Evolutionary conservation across 2,113 vertebrate species (phyloP).

Genomic region (Clarias gariepinus): DNA sequence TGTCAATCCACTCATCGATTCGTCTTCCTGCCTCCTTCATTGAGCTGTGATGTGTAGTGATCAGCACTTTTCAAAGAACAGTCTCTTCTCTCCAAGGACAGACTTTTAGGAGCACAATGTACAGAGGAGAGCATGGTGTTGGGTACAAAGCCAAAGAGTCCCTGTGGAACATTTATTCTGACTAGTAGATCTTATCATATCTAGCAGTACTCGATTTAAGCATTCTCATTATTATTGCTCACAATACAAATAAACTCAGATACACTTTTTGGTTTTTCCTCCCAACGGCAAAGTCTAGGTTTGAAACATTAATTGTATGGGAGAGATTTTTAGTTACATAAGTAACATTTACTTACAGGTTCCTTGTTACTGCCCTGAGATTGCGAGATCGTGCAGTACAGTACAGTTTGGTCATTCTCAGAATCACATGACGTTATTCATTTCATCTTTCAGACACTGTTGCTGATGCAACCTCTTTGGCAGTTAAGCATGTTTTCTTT

Average conservation of each 20-base stretch:
- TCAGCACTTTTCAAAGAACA: constrained; percentile 50
- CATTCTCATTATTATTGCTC: background rate
- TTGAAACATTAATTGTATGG: background rate
- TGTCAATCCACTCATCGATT: constrained; percentile 58
- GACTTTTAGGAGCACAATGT: background rate
- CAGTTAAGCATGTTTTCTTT: background rate
- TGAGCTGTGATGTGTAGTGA: constrained; percentile 34
- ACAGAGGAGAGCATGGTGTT: background rate
- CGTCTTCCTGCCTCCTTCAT: constrained; percentile 37
- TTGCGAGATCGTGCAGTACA: background rate
- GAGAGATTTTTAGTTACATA: background rate
- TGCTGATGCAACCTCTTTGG: background rate
- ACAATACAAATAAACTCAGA: background rate
- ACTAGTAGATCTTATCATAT: background rate
- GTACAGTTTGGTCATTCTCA: background rate
- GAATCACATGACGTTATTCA: background rate
- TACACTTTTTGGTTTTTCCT: background rate
- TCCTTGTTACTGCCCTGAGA: background rate
- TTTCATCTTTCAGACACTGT: background rate
- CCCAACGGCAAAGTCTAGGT: background rate
- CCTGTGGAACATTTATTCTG: background rate
- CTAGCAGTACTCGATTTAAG: background rate
- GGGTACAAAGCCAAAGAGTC: background rate
- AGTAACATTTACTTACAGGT: background rate
- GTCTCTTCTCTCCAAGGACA: background rate